phyloP scores from a whole-genome alignment of 2,113 vertebrate species.

The Scophthalmus maximus region DNA sequence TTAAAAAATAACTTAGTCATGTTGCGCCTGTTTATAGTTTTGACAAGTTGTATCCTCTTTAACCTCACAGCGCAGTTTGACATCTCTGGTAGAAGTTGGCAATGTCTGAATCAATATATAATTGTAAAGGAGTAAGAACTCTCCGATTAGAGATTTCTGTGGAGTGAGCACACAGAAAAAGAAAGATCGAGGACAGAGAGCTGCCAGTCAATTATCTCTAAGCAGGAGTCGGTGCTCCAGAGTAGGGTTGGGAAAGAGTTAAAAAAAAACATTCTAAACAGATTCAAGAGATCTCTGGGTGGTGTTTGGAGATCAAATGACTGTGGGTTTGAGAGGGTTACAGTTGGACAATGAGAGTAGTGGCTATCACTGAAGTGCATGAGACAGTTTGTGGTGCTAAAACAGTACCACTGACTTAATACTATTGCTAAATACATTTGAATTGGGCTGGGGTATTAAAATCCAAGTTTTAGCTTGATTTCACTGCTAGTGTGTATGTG shows the following conservation, averaged over 20 bases:
- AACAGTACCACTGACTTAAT: not conserved
- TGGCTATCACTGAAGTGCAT: too few species aligned
- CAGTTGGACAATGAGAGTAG: too few species aligned
- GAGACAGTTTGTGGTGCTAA: too few species aligned
- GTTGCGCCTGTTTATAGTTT: constrained; percentile 1
- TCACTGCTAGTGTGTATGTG: constrained; percentile 22
- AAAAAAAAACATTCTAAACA: too few species aligned
- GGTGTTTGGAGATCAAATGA: not conserved
- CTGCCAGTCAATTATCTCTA: not conserved
- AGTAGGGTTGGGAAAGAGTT: too few species aligned
- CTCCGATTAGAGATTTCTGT: not conserved
- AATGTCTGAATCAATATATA: not conserved
- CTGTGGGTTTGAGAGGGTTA: too few species aligned
- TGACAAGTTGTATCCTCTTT: constrained; percentile 10
- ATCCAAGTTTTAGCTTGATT: constrained; percentile 1
- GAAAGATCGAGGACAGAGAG: too few species aligned
- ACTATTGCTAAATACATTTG: not conserved
- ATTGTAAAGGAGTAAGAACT: not conserved
- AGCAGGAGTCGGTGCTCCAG: not conserved
- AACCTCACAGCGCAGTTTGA: not conserved
- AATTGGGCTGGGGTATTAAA: not conserved
- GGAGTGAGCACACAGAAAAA: not conserved
- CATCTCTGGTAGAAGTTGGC: not conserved
- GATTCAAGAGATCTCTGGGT: not conserved
- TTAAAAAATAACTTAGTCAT: too few species aligned